Evolutionary conservation across 2,797 vertebrate species (phyloP).

Genomic region (Crocodylus rhombifer): DNA sequence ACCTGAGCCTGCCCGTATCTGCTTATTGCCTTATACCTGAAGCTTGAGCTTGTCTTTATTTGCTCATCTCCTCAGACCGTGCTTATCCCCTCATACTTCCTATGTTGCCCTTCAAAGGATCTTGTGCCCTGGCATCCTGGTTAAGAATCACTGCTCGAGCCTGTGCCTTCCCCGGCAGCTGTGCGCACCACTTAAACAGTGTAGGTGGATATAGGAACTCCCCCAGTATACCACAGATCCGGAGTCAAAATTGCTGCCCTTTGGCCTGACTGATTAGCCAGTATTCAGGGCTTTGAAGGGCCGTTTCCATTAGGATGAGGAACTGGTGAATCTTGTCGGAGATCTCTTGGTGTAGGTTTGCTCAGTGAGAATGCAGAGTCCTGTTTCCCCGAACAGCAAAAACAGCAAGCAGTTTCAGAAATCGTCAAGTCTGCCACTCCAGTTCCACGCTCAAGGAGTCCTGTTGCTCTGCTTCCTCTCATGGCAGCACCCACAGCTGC

Average conservation of each 20-base stretch:
- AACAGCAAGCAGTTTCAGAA: not conserved
- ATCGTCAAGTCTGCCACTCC: not conserved
- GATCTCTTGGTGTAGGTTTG: not conserved
- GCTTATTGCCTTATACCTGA: no score
- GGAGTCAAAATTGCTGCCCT: not conserved
- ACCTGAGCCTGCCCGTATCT: no score
- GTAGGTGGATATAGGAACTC: not conserved
- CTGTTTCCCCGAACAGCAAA: not conserved
- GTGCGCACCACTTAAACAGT: not conserved
- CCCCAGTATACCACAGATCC: not conserved
- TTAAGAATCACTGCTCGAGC: not conserved
- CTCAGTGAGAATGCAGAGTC: fast-evolving
- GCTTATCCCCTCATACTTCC: no score
- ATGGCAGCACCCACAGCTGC: not conserved
- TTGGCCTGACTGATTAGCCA: fast-evolving
- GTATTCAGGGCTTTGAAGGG: not conserved
- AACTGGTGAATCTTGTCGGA: not conserved
- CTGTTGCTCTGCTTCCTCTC: not conserved
- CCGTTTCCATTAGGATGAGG: not conserved
- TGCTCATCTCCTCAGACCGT: no score
- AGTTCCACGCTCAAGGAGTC: not conserved
- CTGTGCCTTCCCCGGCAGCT: not conserved
- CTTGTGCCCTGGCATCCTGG: no score
- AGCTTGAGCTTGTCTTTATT: no score
- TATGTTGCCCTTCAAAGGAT: no score